A percentile compares a stretch with the other conserved stretches of the same genome.
Evolutionary conservation across 2,797 vertebrate species (phyloP).

Genomic region (Gymnothorax reevesii): DNA sequence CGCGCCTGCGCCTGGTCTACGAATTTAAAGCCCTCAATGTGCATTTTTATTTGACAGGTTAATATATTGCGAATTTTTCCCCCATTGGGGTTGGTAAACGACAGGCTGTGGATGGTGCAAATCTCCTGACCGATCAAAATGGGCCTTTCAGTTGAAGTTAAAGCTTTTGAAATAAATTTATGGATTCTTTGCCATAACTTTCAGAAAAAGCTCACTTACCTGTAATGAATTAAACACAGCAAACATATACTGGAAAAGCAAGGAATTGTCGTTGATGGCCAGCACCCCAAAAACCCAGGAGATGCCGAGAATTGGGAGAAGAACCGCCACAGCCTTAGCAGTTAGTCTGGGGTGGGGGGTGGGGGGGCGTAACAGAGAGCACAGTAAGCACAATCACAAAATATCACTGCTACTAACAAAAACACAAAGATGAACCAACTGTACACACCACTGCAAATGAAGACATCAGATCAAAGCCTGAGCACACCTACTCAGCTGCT

Average conservation of each 20-base stretch:
- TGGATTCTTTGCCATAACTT: background rate
- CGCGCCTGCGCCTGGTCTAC: too few species aligned
- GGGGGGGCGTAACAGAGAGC: conserved; percentile 16
- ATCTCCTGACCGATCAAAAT: background rate
- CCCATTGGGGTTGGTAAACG: background rate
- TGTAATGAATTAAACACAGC: conserved; percentile 93
- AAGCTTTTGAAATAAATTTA: background rate
- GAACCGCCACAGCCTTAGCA: conserved; percentile 90
- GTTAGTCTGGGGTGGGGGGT: conserved; percentile 77
- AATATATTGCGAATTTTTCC: background rate
- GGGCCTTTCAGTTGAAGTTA: background rate
- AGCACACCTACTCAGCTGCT: background rate
- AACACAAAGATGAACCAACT: background rate
- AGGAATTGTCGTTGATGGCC: conserved; percentile 81
- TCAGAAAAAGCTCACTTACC: conserved; percentile 60
- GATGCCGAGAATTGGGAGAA: conserved; percentile 92
- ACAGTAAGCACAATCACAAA: conserved; percentile 12
- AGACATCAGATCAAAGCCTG: background rate
- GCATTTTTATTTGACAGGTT: background rate
- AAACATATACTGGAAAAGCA: conserved; percentile 93
- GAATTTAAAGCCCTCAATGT: too few species aligned
- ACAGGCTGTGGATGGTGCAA: background rate
- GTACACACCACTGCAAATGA: background rate
- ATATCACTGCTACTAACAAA: conserved; percentile 11
- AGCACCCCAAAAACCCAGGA: conserved; percentile 95